Evolutionary conservation across 2,888 invertebrate genomes (phyloP).

Genomic region (Auanema sp.): DNA sequence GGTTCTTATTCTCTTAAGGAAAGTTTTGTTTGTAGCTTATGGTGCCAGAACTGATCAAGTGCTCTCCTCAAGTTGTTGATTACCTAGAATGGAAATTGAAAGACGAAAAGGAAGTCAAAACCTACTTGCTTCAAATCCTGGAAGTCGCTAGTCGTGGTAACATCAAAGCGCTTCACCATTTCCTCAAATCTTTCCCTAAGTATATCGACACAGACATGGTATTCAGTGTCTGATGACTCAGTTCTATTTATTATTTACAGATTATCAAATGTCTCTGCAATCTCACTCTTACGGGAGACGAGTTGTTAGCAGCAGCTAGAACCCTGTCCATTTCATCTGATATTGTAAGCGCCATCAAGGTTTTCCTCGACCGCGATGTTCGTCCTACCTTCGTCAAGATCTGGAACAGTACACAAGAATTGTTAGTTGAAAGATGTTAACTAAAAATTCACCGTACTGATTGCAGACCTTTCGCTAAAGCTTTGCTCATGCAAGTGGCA

Average conservation of each 20-base stretch:
- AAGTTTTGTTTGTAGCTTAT: background rate
- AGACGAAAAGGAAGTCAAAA: background rate
- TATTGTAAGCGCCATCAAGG: constrained; percentile 27
- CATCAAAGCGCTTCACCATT: constrained; percentile 11
- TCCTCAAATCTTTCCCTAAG: constrained; percentile 8
- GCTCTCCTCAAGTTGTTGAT: background rate
- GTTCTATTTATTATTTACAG: no score
- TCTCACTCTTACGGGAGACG: constrained; percentile 29
- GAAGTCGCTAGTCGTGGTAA: background rate
- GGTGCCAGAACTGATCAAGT: background rate
- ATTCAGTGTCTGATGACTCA: background rate
- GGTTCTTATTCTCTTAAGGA: background rate
- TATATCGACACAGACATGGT: constrained; percentile 13
- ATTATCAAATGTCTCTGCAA: constrained; percentile 29
- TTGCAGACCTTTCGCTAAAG: constrained; percentile 28
- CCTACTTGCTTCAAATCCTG: background rate
- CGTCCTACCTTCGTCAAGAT: constrained; percentile 36
- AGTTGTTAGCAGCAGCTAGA: constrained; percentile 28
- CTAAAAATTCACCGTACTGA: constrained; percentile 1
- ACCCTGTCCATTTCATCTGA: constrained; percentile 24
- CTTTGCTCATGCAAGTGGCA: constrained; percentile 30
- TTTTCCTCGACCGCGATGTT: constrained; percentile 31
- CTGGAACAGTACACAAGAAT: constrained; percentile 35
- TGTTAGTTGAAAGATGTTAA: constrained; percentile 14
- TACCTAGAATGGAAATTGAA: background rate